Evolutionary conservation across 1,140 invertebrate species (phyloP), one percentile per base, ranked within the genome.

Genomic region (Papilio xuthus): DNA sequence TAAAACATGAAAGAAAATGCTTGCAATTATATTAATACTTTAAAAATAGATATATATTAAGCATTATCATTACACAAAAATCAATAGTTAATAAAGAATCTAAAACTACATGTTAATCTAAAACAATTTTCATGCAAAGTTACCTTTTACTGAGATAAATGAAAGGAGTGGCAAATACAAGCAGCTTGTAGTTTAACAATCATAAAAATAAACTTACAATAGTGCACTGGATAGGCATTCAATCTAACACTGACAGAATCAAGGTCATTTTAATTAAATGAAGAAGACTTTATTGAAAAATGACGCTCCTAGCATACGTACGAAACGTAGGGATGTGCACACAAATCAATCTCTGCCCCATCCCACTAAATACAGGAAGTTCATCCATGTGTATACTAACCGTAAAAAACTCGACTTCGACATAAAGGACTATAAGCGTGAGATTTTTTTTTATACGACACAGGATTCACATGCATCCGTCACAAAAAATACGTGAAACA

Each of bases 181-280:
- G 44, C 44, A 47, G 18, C 7, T 53, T 53, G 44, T 47, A 15
- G 4, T 18, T 47, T 47, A 0, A 18, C 4, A 7, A 47, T 15
- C 44, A 18, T 47, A 18, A 18, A 18, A 47, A 37, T 37, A 37
- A 37, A 37, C 32, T 37, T 37, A 53, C 50, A n/a, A 20, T 10
- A 53, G 6, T 50, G 7, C n/a, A 53, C n/a, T 53, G 50, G 50
- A 53, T 47, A 47, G 44, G 12, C 13, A 67, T 67, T 28, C 60
- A 78, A 84, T 83, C 77, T 83, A 79, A 78, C 87, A 91, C 89
- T 89, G 89, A 89, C 89, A 90, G 78, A 88, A 87, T 86, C 89
- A 93, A 91, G 91, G 89, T 89, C 86, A 89, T 83, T 78, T 80
- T 81, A 89, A 88, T 92, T 82, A 89, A 82, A 88, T 86, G 83